Conservation (phyloP, 2,888 invertebrate genomes). For the Carpatolechia fugitivella region DNA sequence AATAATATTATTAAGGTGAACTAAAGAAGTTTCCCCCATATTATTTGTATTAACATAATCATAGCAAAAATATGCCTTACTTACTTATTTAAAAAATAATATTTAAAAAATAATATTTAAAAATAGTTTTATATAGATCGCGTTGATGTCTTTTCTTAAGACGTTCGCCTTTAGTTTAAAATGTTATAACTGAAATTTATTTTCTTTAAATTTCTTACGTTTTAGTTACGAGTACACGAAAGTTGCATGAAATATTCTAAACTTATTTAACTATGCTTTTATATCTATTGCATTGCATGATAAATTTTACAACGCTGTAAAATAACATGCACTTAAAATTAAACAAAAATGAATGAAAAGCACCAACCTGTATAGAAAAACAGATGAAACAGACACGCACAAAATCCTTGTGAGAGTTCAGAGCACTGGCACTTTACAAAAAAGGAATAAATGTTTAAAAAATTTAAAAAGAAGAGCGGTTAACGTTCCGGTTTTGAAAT, state of each 20-base stretch:
- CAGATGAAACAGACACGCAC: constrained; percentile 51
- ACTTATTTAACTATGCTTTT: too few species aligned
- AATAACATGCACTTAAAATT: background rate
- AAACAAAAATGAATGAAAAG: constrained; percentile 24
- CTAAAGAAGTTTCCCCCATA: too few species aligned
- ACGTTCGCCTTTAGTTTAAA: constrained; percentile 6
- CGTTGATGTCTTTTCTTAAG: constrained; percentile 68
- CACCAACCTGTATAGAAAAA: constrained; percentile 51
- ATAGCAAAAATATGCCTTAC: too few species aligned
- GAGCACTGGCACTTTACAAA: constrained; percentile 57
- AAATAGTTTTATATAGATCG: constrained; percentile 16
- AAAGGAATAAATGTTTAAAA: constrained; percentile 24
- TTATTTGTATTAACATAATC: too few species aligned
- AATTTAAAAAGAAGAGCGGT: constrained; percentile 47
- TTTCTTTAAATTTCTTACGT: background rate
- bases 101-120: background rate
- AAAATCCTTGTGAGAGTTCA: constrained; percentile 67
- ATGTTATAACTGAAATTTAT: background rate
- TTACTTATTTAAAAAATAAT: too few species aligned
- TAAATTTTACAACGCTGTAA: background rate
- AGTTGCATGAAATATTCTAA: too few species aligned
- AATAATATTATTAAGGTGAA: too few species aligned
- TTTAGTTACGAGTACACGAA: too few species aligned
- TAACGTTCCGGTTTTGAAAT: constrained; percentile 54
- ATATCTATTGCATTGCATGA: background rate